These are phyloP conservation scores for Diplolepis rosae DNA, from an alignment of 2,888 invertebrate species.

Conservation along the genomic window DNA sequence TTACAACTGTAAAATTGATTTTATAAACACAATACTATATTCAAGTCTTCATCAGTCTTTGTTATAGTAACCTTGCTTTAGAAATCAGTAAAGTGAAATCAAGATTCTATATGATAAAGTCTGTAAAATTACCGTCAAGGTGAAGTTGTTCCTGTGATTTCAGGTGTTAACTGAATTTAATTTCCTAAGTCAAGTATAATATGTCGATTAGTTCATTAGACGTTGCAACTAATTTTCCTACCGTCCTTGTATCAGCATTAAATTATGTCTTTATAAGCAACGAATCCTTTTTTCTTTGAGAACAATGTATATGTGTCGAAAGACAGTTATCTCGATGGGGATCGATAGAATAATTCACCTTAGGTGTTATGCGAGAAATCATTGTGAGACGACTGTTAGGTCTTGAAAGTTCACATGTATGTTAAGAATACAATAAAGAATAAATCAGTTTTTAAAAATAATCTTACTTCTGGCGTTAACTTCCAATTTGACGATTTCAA, in stretches of 20 bases:
- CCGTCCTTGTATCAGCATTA: slow-evolving; percentile 47
- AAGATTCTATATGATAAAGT: not conserved
- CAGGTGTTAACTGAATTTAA: not conserved
- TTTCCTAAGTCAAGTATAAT: not conserved
- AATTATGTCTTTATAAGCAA: slow-evolving; percentile 44
- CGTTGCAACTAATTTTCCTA: slow-evolving; percentile 16
- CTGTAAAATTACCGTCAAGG: not conserved
- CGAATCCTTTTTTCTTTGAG: slow-evolving; percentile 39
- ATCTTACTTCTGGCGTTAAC: not conserved
- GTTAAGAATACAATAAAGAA: not conserved
- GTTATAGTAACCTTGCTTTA: not conserved
- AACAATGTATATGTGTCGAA: slow-evolving; percentile 48
- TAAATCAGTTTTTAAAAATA: not conserved
- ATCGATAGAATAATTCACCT: slow-evolving; percentile 47
- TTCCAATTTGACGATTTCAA: not conserved
- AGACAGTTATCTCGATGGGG: slow-evolving; percentile 45
- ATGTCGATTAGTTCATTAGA: not conserved
- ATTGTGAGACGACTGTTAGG: slow-evolving; percentile 35
- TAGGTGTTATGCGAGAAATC: slow-evolving; percentile 48
- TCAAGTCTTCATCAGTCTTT: too few species aligned
- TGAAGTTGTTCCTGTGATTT: not conserved
- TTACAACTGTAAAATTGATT: too few species aligned
- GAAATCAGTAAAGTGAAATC: not conserved
- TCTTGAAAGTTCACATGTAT: slow-evolving; percentile 25
- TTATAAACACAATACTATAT: too few species aligned